phyloP scores from a whole-genome alignment of 1,140 invertebrate species.

The Triops cancriformis region DNA sequence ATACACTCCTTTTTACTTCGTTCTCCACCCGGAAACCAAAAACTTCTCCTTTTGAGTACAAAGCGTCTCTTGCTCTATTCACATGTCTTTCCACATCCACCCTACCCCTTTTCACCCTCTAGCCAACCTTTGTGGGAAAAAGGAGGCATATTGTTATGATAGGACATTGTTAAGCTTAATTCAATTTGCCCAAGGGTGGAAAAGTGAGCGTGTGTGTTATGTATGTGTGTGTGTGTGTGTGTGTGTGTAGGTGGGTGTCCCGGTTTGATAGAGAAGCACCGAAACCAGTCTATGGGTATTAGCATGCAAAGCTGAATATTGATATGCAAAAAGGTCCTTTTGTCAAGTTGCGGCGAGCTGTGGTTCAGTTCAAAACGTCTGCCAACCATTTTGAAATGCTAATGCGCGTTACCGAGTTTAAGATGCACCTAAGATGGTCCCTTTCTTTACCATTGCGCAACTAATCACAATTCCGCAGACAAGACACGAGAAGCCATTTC shows the following conservation, averaged over 20 bases:
- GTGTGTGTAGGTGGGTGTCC: not conserved
- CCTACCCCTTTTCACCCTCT: not conserved
- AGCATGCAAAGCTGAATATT: constrained; percentile 11
- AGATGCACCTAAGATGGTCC: no score
- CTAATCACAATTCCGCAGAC: no score
- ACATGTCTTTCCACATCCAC: not conserved
- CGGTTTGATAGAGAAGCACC: not conserved
- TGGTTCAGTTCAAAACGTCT: no score
- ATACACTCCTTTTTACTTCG: no score
- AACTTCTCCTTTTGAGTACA: not conserved
- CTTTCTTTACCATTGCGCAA: no score
- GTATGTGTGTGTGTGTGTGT: no score
- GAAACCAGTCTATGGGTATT: not conserved
- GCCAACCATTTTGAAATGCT: no score
- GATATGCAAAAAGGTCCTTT: constrained; percentile 1
- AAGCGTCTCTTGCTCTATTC: not conserved
- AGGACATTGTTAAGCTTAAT: constrained; percentile 14
- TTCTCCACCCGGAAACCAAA: no score
- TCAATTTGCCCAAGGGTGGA: not conserved
- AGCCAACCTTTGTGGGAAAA: not conserved
- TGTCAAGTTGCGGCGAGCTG: not conserved
- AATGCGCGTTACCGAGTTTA: no score
- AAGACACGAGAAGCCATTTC: no score
- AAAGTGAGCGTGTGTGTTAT: not conserved
- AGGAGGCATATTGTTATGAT: not conserved